A percentile compares a stretch with the other conserved stretches of the same genome.
These are phyloP conservation scores for Eupithecia inturbata DNA, from an alignment of 2,888 invertebrate species.

Conservation along the genomic window DNA sequence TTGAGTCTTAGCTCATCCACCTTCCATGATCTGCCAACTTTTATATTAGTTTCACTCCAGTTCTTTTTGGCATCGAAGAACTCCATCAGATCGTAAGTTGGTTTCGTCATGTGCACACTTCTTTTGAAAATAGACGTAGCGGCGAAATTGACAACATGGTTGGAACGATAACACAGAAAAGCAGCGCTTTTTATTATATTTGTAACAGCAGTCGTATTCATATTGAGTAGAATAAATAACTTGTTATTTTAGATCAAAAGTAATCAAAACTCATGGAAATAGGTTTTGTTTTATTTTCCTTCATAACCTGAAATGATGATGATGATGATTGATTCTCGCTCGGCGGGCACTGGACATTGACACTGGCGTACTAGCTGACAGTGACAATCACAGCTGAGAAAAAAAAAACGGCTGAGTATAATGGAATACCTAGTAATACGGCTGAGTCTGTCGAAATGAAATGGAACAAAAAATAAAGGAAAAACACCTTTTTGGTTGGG, in stretches of 20 bases:
- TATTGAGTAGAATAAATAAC: slow-evolving; percentile 22
- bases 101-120: slow-evolving; percentile 69
- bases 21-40: slow-evolving; percentile 94
- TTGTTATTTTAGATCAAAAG: neutral
- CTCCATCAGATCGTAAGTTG: slow-evolving; percentile 87
- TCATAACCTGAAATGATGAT: neutral
- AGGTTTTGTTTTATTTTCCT: neutral
- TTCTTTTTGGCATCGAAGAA: slow-evolving; percentile 95
- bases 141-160: slow-evolving; percentile 50
- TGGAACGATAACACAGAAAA: slow-evolving; percentile 52
- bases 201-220: slow-evolving; percentile 52
- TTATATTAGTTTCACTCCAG: slow-evolving; percentile 90
- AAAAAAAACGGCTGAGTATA: too few species aligned
- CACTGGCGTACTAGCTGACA: neutral
- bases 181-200: slow-evolving; percentile 53
- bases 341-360: neutral
- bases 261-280: neutral
- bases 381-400: neutral
- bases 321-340: neutral
- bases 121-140: slow-evolving; percentile 45
- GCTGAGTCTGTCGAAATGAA: too few species aligned
- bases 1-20: slow-evolving; percentile 96
- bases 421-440: too few species aligned
- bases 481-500: too few species aligned
- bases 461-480: too few species aligned